Evolutionary conservation across 2,113 vertebrate genomes (phyloP).

Genomic region (Symphodus melops): DNA sequence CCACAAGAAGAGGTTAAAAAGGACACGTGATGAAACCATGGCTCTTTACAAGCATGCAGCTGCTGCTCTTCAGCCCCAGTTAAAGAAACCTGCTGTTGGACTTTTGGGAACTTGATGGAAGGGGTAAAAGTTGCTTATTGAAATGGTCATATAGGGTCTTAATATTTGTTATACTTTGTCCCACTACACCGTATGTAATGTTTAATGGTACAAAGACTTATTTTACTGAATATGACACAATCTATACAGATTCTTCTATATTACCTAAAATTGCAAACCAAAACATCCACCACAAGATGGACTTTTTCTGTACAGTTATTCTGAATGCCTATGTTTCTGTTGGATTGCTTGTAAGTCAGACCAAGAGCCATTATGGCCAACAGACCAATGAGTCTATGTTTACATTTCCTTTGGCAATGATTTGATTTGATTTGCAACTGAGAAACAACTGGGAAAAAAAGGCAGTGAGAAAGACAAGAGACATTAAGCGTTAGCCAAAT

Average conservation of each 20-base stretch:
- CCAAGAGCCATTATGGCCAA: not conserved
- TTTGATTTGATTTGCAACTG: not conserved
- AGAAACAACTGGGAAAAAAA: no score
- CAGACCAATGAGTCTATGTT: not conserved
- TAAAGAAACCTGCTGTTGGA: not conserved
- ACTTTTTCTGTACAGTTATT: no score
- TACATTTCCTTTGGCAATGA: not conserved
- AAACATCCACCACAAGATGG: no score
- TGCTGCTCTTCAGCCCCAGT: not conserved
- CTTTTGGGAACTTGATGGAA: not conserved
- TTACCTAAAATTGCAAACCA: no score
- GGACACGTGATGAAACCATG: constrained; percentile 26
- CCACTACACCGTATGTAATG: no score
- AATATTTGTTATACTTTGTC: no score
- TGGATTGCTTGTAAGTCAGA: not conserved
- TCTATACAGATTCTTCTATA: no score
- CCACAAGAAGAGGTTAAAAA: constrained; percentile 73
- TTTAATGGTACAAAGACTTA: no score
- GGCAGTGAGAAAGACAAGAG: no score
- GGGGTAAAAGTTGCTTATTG: not conserved
- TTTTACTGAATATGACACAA: no score
- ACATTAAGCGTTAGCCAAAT: no score
- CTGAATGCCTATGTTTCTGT: not conserved
- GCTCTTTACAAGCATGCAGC: not conserved
- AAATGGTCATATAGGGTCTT: not conserved